Evolutionary conservation across 2,113 vertebrate genomes (phyloP).

Genomic region (Potamarius usumacintae): DNA sequence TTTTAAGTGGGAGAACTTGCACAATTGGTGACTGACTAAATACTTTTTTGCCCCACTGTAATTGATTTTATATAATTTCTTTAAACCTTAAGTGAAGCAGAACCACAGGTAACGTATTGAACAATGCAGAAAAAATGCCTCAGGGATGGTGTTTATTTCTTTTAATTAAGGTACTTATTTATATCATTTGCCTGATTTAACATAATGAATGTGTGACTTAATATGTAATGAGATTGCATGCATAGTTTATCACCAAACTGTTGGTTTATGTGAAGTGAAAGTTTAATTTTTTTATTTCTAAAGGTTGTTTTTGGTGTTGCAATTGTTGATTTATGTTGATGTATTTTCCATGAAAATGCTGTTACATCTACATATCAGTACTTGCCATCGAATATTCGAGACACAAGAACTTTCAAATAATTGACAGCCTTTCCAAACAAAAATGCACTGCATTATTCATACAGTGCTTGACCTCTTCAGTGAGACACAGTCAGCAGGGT

Average conservation of each 20-base stretch:
- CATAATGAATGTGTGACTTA: neutral
- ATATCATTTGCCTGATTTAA: neutral
- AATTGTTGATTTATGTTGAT: neutral
- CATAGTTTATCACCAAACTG: neutral
- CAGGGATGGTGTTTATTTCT: neutral
- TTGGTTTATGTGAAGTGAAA: too few species aligned
- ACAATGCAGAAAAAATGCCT: neutral
- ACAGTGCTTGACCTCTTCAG: neutral
- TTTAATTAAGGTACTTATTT: neutral
- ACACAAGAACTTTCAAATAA: neutral
- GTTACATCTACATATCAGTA: neutral
- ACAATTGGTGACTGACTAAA: too few species aligned
- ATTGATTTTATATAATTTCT: neutral
- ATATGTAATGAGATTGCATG: neutral
- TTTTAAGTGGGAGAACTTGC: too few species aligned
- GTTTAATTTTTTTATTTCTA: neutral
- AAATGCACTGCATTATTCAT: neutral
- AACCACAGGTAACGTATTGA: neutral
- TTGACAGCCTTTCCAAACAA: neutral
- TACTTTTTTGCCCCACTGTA: too few species aligned
- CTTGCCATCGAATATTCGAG: neutral
- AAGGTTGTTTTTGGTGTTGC: neutral
- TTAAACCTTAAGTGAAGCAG: neutral
- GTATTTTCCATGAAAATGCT: neutral
- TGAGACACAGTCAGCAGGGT: neutral